Base-by-base conservation (phyloP, 2,797 vertebrate species). In the Stomatorhinus walkeri region DNA sequence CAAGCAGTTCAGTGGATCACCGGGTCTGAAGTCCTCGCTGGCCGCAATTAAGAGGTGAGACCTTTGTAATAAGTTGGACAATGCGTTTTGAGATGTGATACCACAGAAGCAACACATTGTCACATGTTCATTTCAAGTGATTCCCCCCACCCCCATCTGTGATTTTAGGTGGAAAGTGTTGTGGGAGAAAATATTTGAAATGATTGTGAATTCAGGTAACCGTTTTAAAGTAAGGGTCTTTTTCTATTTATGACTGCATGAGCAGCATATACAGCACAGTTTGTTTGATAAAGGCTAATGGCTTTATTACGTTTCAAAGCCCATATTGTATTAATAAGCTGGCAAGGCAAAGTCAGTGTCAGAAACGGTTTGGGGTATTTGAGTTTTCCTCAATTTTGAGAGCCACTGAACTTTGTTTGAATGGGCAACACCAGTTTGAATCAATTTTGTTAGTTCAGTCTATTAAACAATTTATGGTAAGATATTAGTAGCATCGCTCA, bases 41-140 rank as follows among this genome's bases (percentile, higher is more conserved):
- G 87, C 59, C 43, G 14, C 87, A 87, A 87, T 56, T 59, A 87
- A 87, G 19, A 87, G 87, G 87, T 87, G 87, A 87, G 87, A 87
- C 56, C 59, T 61, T 87, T 87, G 59, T 79, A 48, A 76, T 88
- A 88, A 49, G 59, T 88, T 51, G 43, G 40, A 88, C 64, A 40
- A 52, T 79, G 64, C 52, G 51, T 16, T 85, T 84, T 84, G 32
- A 49, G 24, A 61, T 51, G 59, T 88, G 52, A 48, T 68, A 85
- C 28, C 54, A 68, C 59, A 36, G 48, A 88, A 52, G 12, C 54
- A 61, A 85, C 81, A 85, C 51, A 87, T 84, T 88, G 51, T 40
- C 61, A 88, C 49, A 49, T 68, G 83, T 64, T 89, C 81, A n/a
- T 89, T 51, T 59, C 32, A 46, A 49, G 84, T 24, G 81, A 85